Conservation (phyloP, 2,888 invertebrate genomes). For the Rhabditoides inermis region DNA sequence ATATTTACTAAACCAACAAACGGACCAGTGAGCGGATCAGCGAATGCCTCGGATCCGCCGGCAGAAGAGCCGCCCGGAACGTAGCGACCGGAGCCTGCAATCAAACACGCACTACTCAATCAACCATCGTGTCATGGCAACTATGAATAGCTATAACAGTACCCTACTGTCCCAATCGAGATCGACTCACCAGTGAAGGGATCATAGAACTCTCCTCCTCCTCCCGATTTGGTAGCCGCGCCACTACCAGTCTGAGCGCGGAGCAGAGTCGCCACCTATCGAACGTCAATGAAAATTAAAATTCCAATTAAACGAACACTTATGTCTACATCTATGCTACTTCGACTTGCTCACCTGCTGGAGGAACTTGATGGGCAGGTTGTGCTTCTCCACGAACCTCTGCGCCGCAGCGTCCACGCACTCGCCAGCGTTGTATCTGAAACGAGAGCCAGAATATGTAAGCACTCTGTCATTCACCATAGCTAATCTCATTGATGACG, state of each 20-base stretch:
- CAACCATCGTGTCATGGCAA: too few species aligned
- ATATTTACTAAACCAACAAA: neutral
- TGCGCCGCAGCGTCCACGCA: conserved; percentile 89
- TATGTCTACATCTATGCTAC: neutral
- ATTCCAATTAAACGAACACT: too few species aligned
- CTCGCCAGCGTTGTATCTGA: conserved; percentile 80
- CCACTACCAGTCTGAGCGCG: too few species aligned
- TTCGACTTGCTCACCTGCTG: conserved; percentile 66
- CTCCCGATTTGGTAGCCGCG: too few species aligned
- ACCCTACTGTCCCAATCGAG: too few species aligned
- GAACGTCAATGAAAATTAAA: too few species aligned
- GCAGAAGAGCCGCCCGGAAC: conserved; percentile 8
- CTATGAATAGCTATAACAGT: too few species aligned
- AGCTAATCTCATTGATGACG: too few species aligned
- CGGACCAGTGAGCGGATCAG: conserved; percentile 57
- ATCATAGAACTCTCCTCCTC: conserved; percentile 6
- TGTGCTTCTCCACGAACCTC: conserved; percentile 74
- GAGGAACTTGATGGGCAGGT: conserved; percentile 74
- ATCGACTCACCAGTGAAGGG: conserved; percentile 21
- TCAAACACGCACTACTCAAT: too few species aligned
- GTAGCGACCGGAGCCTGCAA: conserved; percentile 11
- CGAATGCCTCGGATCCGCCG: conserved; percentile 1
- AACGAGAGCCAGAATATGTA: conserved; percentile 65
- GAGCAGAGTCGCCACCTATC: too few species aligned
- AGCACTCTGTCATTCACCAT: too few species aligned